Base-by-base conservation (phyloP, 2,113 vertebrate species). In the Xerus inauris region DNA sequence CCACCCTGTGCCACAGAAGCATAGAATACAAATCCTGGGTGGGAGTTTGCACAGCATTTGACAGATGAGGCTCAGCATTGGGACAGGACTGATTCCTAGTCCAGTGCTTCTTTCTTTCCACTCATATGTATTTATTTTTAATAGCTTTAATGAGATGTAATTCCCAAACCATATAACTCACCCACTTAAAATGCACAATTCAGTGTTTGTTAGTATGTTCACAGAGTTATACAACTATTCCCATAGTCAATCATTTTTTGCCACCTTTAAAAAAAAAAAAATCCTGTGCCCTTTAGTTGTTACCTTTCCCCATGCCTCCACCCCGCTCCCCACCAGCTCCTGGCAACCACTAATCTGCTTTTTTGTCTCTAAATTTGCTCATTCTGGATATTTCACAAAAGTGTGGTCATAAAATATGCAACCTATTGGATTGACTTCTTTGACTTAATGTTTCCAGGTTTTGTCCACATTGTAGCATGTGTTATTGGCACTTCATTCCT, bases 211-310 rank as follows among this genome's bases (percentile, higher is more conserved):
- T 64, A 42, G 22, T 87, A 24, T 45, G 8, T 87, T 45, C 75
- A 59, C 32, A 45, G 54, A 84, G 42, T 32, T n/a, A 16, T 62
- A 35, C 32, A 51, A 8, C 16, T 28, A 19, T 82, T 64, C 17
- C 40, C 30, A 54, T 6, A 38, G 17, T 85, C 54, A 75, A n/a
- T 59, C 28, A 24, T 47, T 84, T 65, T 85, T 82, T 35, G 57
- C 12, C 28, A 73, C 30, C 38, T 94, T 32, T 57, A 14, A 81
- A 90, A 90, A 64, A 14, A 81, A 90, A 90, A 65, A 92, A 91
- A 73, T 24, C 5, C 2, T n/a, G 19, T 51, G 45, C 40, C 45
- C 28, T 79, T 72, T 42, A 40, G 49, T n/a, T 87, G 0, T 62
- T 7, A 28, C 3, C 14, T n/a, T 12, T 49, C 20, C 64, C 32